Base-by-base conservation (phyloP, 92 coral and sea anemone genomes). In the Meandrina meandrites region DNA sequence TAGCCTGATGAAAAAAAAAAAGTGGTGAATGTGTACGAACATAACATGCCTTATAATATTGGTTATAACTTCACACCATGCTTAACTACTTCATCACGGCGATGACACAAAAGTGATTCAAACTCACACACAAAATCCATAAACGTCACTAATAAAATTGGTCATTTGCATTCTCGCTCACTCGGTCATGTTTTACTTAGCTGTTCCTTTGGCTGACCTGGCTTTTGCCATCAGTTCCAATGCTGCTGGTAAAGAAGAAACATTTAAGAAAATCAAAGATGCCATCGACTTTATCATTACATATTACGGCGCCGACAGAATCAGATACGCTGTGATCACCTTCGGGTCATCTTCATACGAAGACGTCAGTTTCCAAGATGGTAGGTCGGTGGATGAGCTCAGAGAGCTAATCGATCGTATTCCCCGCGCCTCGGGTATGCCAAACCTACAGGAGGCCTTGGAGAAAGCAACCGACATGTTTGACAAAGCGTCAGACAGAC, bases 141-240 rank as follows among this genome's bases (percentile, higher is more conserved):
- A n/a, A 40, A 40, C 45, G 45, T 40, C 2, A 40, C 45, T 40
- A 2, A 48, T 48, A 48, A 48, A 48, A 45, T 3, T 12, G 53
- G 12, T 1, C 53, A 48, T 48, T 48, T 12, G 30, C 30, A 60
- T 60, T 60, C 68, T 60, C 27, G 11, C 30, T 60, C 1, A 24
- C 30, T 14, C 1, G 19, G 2, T 22, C 34, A 15, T 36, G 53
- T n/a, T 84, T 27, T 34, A 2, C 64, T 40, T 82, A 91, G 93
- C 78, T 6, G 51, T 84, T 36, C 85, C 91, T 8, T 78, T 77
- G 72, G 86, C 90, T 90, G 96, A 94, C 87, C 48, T 94, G 22
- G 96, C 88, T 36, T 94, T 94, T 70, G 95, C 95, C 79, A 79
- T 94, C 70, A 86, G 92, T 82, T 90, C 98, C 58, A 90, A 93